phyloP scores from a whole-genome alignment of 2,888 invertebrate genomes.

The Myopa testacea region DNA sequence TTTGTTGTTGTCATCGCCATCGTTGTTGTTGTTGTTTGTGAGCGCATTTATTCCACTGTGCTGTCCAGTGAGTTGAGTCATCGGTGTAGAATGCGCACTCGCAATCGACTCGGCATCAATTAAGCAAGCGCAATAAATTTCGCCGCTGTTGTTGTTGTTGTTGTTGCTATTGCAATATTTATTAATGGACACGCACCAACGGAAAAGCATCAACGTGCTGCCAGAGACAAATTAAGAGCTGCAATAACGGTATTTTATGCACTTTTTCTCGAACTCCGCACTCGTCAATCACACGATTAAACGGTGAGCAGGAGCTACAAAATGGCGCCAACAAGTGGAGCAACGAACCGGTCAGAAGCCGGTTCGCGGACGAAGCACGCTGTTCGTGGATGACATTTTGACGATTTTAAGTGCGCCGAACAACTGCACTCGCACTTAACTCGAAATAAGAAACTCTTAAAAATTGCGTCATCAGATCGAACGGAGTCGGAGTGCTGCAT shows the following conservation, averaged over 20 bases:
- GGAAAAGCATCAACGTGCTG: background rate
- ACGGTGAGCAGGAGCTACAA: background rate
- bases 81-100: slow-evolving; percentile 16
- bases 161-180: slow-evolving; percentile 5
- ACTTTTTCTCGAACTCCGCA: slow-evolving; percentile 16
- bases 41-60: slow-evolving; percentile 10
- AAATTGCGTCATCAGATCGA: too few species aligned
- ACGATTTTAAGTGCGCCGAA: too few species aligned
- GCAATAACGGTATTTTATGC: slow-evolving; percentile 10
- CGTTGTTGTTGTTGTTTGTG: background rate
- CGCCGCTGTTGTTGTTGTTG: slow-evolving; percentile 9
- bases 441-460: too few species aligned
- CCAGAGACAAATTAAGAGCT: background rate
- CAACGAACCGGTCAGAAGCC: background rate
- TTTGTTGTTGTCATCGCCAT: too few species aligned
- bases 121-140: slow-evolving; percentile 40
- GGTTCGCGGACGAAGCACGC: too few species aligned
- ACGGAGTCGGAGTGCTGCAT: too few species aligned
- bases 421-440: too few species aligned
- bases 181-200: slow-evolving; percentile 12
- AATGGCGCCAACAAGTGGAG: background rate
- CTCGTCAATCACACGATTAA: background rate
- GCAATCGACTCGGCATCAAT: slow-evolving; percentile 43
- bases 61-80: slow-evolving; percentile 28
- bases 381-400: too few species aligned